phyloP scores from a whole-genome alignment of 2,888 invertebrate genomes.

The Cylindroiulus punctatus region DNA sequence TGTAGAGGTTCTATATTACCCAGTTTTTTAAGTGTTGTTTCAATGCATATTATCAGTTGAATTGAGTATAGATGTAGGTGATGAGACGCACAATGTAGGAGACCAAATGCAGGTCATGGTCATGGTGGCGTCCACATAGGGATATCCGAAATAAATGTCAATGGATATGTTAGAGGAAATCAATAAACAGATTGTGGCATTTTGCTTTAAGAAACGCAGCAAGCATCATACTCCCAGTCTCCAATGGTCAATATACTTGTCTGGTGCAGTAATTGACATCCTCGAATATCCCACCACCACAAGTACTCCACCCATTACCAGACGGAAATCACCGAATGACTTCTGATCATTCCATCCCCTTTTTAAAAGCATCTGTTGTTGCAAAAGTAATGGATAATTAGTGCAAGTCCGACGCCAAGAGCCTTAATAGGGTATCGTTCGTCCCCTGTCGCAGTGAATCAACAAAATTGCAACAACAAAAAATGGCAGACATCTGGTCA shows the following conservation, averaged over 20 bases:
- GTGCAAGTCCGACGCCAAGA: constrained; percentile 20
- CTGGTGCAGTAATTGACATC: not conserved
- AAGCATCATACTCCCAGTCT: not conserved
- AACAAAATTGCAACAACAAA: not conserved
- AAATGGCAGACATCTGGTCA: constrained; percentile 7
- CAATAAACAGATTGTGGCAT: not conserved
- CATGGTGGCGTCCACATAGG: not conserved
- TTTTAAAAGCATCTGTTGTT: constrained; percentile 38
- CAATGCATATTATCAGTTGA: too few species aligned
- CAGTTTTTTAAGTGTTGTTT: too few species aligned
- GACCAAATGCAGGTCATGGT: too few species aligned
- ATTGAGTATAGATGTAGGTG: too few species aligned
- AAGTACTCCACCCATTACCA: constrained; percentile 15
- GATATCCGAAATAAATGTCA: not conserved
- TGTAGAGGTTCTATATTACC: too few species aligned
- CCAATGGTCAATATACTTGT: not conserved
- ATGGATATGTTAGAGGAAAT: not conserved
- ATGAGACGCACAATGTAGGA: too few species aligned
- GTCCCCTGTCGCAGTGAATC: not conserved
- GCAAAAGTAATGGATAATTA: constrained; percentile 34
- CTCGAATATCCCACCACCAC: constrained; percentile 16
- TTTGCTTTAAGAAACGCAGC: not conserved
- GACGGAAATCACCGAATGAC: constrained; percentile 20
- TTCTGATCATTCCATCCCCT: not conserved
- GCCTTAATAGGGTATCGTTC: constrained; percentile 20